phyloP scores from a whole-genome alignment of 2,113 vertebrate genomes.

The Rynchops niger region DNA sequence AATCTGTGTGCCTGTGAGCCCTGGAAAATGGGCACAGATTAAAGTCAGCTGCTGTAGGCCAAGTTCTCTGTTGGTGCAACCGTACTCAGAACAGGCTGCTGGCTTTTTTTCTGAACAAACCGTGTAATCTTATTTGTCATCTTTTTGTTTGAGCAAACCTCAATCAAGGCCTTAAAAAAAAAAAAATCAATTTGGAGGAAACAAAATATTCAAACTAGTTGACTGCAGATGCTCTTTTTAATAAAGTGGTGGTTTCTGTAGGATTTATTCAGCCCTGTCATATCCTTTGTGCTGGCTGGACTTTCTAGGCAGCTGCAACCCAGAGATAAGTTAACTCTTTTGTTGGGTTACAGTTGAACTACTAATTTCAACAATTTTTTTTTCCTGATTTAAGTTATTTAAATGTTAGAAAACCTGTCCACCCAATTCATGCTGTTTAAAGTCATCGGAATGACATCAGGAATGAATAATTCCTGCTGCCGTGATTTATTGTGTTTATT shows the following conservation, averaged over 20 bases:
- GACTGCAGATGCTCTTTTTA: neutral
- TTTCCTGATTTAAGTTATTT: neutral
- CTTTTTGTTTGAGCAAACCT: neutral
- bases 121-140: neutral
- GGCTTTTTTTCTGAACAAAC: neutral
- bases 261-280: neutral
- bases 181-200: neutral
- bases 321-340: constrained; percentile 23
- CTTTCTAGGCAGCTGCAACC: constrained; percentile 7
- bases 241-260: neutral
- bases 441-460: neutral
- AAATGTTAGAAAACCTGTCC: neutral
- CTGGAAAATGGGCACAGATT: constrained; percentile 8
- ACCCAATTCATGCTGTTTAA: neutral
- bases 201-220: neutral
- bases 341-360: neutral
- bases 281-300: neutral
- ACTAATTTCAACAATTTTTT: neutral
- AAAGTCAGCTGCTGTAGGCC: neutral
- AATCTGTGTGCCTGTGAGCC: neutral
- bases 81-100: rapidly evolving
- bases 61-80: neutral
- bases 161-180: neutral
- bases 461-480: neutral
- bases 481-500: neutral